These are phyloP conservation scores for Caenorhabditis brenneri DNA, from an alignment of 1,140 invertebrate species.

Conservation along the genomic window DNA sequence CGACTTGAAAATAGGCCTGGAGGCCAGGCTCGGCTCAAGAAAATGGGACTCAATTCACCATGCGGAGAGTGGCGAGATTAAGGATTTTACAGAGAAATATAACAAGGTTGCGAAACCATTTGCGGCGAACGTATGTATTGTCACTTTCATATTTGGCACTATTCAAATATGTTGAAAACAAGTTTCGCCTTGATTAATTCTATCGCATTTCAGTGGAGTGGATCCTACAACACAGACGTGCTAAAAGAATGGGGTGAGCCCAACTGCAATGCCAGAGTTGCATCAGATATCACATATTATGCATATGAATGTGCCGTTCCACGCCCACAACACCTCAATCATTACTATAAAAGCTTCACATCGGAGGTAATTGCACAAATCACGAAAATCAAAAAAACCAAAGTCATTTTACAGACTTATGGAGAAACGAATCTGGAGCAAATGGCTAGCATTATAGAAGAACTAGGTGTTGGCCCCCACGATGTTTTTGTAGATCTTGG, in stretches of 20 bases:
- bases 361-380: background rate
- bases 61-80: background rate
- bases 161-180: no score
- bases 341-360: constrained; percentile 5
- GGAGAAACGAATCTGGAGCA: constrained; percentile 48
- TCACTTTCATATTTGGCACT: no score
- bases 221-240: constrained; percentile 8
- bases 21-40: no score
- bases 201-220: constrained; percentile 2
- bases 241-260: background rate
- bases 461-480: background rate
- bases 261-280: background rate
- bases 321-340: background rate
- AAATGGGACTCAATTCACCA: background rate
- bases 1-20: background rate
- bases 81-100: background rate
- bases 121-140: background rate
- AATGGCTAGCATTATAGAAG: constrained; percentile 44
- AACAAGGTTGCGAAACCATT: background rate
- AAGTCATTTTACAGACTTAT: constrained; percentile 40
- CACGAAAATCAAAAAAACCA: background rate
- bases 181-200: no score
- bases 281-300: background rate
- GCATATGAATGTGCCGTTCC: constrained; percentile 18
- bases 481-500: constrained; percentile 53